A percentile compares a stretch with the other conserved stretches of the same genome.
These are phyloP conservation scores for Planiliza haematocheilus DNA, from an alignment of 2,113 vertebrate genomes.

Conservation along the genomic window DNA sequence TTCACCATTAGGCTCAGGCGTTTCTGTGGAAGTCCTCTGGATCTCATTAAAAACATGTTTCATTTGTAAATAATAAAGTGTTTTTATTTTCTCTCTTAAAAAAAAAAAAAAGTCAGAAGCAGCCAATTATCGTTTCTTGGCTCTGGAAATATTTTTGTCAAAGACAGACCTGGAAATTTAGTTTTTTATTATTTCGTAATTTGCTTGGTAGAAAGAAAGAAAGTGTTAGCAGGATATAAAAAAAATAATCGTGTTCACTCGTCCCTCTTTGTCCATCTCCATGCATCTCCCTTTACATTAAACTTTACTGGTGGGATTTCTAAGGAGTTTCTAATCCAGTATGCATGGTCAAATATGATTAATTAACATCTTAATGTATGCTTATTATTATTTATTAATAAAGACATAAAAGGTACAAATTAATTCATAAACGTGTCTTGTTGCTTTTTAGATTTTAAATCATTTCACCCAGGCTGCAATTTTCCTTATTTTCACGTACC, in stretches of 20 bases:
- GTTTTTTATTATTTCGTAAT: constrained; percentile 39
- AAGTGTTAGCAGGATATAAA: constrained; percentile 10
- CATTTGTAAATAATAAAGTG: constrained; percentile 1
- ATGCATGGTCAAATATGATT: too few species aligned
- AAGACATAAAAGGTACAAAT: too few species aligned
- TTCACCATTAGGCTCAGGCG: not conserved
- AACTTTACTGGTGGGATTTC: not conserved
- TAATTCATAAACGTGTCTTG: too few species aligned
- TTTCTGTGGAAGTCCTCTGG: not conserved
- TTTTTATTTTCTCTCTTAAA: constrained; percentile 13
- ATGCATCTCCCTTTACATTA: too few species aligned
- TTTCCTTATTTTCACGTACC: not conserved
- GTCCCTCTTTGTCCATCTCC: too few species aligned
- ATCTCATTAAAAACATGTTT: constrained; percentile 16
- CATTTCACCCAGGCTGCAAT: not conserved
- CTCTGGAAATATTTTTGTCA: not conserved
- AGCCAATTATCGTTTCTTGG: not conserved
- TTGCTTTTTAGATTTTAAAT: not conserved
- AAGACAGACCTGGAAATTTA: constrained; percentile 1
- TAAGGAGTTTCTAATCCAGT: too few species aligned
- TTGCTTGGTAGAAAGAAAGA: not conserved
- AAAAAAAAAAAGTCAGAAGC: not conserved
- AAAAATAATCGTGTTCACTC: not conserved
- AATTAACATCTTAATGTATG: too few species aligned
- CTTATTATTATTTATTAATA: too few species aligned